A percentile compares a stretch with the other conserved stretches of the same genome.
phyloP scores from a whole-genome alignment of 2,888 invertebrate species.

The Drosophila silvestris region DNA sequence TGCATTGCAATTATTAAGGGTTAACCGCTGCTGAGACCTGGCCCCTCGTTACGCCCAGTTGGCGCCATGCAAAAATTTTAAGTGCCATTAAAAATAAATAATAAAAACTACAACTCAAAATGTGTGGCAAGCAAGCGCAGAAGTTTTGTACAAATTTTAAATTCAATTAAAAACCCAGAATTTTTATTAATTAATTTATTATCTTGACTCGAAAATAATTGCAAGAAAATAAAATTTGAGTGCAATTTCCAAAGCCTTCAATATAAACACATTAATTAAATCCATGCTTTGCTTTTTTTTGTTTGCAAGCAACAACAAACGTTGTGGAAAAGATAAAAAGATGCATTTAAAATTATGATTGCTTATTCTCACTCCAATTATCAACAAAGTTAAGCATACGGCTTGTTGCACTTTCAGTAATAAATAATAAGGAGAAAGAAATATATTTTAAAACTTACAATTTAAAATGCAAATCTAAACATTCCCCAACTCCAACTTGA shows the following conservation, averaged over 20 bases:
- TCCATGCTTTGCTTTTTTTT: conserved; percentile 53
- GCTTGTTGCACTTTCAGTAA: conserved; percentile 73
- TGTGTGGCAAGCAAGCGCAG: not conserved
- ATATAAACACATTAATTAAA: conserved; percentile 67
- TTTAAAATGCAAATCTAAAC: conserved; percentile 76
- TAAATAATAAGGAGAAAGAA: conserved; percentile 67
- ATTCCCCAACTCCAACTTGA: conserved; percentile 28
- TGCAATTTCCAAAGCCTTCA: conserved; percentile 52
- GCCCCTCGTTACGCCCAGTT: conserved; percentile 55
- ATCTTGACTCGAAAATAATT: not conserved
- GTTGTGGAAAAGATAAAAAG: conserved; percentile 9
- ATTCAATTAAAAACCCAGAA: not conserved
- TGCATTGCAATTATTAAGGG: conserved; percentile 22
- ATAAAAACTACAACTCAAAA: not conserved
- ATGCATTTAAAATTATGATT: conserved; percentile 66
- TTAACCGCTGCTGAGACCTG: conserved; percentile 13
- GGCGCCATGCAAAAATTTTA: conserved; percentile 45
- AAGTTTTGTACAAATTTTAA: not conserved
- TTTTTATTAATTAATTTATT: not conserved
- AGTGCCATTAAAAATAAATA: conserved; percentile 2
- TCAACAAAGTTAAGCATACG: conserved; percentile 78
- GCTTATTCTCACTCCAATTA: conserved; percentile 79
- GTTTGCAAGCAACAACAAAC: conserved; percentile 15
- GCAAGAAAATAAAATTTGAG: conserved; percentile 4
- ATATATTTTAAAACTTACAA: conserved; percentile 66